phyloP scores from a whole-genome alignment of 2,113 vertebrate genomes.

The Picathartes gymnocephalus region DNA sequence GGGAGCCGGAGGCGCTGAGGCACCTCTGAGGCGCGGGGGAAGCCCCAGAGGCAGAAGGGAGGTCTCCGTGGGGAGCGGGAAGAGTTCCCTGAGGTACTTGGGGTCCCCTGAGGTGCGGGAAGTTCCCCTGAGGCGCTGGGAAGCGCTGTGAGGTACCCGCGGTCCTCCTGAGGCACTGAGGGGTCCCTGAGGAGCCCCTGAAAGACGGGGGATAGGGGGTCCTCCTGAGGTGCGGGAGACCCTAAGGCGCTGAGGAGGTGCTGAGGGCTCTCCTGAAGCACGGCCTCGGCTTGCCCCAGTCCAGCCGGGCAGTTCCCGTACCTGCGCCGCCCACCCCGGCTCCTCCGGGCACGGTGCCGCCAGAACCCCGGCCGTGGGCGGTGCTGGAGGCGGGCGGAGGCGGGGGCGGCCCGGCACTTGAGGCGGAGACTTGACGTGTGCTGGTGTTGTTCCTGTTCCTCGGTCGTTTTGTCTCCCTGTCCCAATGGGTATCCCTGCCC shows the following conservation, averaged over 20 bases:
- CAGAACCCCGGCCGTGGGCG: neutral
- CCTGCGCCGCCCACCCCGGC: neutral
- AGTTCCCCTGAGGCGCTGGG: neutral
- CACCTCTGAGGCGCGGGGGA: no score
- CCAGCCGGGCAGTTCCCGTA: neutral
- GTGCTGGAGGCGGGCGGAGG: neutral
- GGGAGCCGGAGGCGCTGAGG: neutral
- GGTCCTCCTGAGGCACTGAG: neutral
- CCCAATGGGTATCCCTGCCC: accelerated
- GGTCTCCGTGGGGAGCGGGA: no score
- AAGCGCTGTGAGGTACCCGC: neutral
- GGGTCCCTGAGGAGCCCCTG: neutral
- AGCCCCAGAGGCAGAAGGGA: neutral
- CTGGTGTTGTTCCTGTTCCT: no score
- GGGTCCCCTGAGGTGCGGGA: neutral
- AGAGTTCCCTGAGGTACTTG: neutral
- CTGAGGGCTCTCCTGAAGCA: no score
- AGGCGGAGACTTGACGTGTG: neutral
- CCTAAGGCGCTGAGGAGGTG: no score
- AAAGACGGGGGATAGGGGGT: no score
- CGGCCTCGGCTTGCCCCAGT: accelerated
- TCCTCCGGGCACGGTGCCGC: accelerated
- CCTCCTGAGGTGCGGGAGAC: no score
- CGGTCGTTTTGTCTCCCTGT: accelerated
- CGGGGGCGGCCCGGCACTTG: neutral